Evolutionary conservation across 2,113 vertebrate genomes (phyloP), one percentile per base, ranked within the genome.

Genomic region (Cervus canadensis): DNA sequence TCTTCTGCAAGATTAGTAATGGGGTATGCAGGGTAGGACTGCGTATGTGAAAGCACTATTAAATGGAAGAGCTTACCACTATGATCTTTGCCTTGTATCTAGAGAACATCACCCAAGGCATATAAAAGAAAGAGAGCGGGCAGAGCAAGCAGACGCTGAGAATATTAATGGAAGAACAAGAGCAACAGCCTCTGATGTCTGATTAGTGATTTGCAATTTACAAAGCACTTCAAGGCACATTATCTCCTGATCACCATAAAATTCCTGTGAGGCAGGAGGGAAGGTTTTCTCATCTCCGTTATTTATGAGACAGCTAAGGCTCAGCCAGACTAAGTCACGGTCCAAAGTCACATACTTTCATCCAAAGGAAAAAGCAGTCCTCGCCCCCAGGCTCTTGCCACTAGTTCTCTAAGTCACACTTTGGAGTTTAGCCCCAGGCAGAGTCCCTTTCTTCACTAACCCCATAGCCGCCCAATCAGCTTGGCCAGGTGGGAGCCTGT

Each of bases 161-260:
- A 76, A 85, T 92, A 93, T 94, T 92, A 84, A 95, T 88, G 52
- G 36, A 62, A 90, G 50, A 89, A 88, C 15, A 83, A 79, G 36
- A 96, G 6, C 21, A 43, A 40, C 48, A 71, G 13, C 52, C 54
- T 85, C 81, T 54, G 40, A 45, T 82, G 87, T 88, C 89, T 94
- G 95, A 91, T 95, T 59, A 94, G 59, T 56, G 93, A 85, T 91
- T 92, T 97, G 92, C 64, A 94, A 90, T 87, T 97, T 94, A 81
- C 60, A 93, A 81, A 96, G 50, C 40, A 74, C 64, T 93, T 95
- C 28, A 33, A 59, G 76, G 76, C n/a, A 85, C 67, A 67, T 88
- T 91, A 48, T 88, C 67, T 95, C 59, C 54, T 62, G 86, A 83
- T 86, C n/a, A 19, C 67, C 50, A 36, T 56, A 76, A 93, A 85